These are phyloP conservation scores for Fratercula arctica DNA, from an alignment of 2,797 vertebrate genomes.

Conservation along the genomic window DNA sequence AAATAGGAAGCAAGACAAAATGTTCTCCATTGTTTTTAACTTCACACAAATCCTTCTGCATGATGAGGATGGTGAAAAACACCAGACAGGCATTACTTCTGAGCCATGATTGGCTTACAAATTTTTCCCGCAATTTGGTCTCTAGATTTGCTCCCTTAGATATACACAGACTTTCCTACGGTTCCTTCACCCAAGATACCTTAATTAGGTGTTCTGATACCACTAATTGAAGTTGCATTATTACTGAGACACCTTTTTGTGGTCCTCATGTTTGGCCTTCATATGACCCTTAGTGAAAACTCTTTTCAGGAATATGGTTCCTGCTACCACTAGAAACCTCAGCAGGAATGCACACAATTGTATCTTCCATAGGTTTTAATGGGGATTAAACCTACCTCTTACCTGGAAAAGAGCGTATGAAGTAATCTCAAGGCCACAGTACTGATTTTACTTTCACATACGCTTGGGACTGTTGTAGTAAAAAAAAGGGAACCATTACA, in stretches of 20 bases:
- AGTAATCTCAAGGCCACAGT: background rate
- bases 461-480: background rate
- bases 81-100: background rate
- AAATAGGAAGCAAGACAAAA: background rate
- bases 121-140: background rate
- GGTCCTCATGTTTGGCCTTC: background rate
- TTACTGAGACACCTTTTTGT: background rate
- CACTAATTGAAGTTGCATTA: background rate
- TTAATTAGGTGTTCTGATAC: background rate
- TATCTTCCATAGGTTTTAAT: background rate
- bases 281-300: background rate
- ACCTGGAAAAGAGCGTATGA: background rate
- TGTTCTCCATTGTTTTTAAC: background rate
- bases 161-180: fast-evolving
- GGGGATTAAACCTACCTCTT: background rate
- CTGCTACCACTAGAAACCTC: background rate
- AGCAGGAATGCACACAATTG: fast-evolving
- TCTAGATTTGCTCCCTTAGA: background rate
- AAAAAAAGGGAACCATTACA: background rate
- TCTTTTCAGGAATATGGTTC: background rate
- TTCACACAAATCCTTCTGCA: background rate
- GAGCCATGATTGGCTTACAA: background rate
- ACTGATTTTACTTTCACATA: background rate
- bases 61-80: background rate
- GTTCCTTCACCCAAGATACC: background rate